Base-by-base conservation (phyloP, 2,888 invertebrate species). In the Mesochorus sp. region DNA sequence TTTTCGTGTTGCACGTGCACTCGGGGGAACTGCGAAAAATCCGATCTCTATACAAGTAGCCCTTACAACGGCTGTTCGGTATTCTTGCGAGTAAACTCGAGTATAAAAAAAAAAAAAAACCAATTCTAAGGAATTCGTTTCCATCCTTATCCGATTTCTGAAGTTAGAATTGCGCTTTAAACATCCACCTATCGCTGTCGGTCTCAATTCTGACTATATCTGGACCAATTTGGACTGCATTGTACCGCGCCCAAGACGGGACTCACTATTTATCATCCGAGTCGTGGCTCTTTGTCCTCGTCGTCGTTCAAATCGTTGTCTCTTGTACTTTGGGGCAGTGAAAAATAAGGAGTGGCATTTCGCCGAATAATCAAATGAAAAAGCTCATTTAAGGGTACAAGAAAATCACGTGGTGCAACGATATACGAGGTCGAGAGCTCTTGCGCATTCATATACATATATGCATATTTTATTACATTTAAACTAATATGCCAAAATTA, bases 241-340 rank as follows among this genome's bases (percentile, higher is more conserved):
- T 14, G 67, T 61, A 26, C 37, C 66, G 70, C n/a, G n/a, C 59
- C 59, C 21, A 17, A 47, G 68, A 67, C 67, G 26, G 8, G 47
- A 28, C n/a, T n/a, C 8, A 39, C 55, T 53, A 73, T 73, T 73
- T 67, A 77, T 77, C 62, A 42, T 61, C 47, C 14, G 28, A 53
- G 31, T 49, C 55, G 17, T 17, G 19, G 42, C 59, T 59, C 70
- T 68, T 68, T 57, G 39, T 73, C 47, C 55, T 67, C 42, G 71
- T 61, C 44, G 51, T 57, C 24, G 26, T 57, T 39, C 28, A 53
- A 26, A 26, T 66, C 37, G n/a, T 51, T 4, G 53, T 68, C 44
- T n/a, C 66, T 71, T 47, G 61, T 66, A 72, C 51, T 44, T n/a
- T 24, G 28, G 12, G 66, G 34, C 71, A 66, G 47, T 68, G 57